These are phyloP conservation scores for Meriones psammophilus DNA, from an alignment of 2,797 vertebrate genomes.

Conservation along the genomic window DNA sequence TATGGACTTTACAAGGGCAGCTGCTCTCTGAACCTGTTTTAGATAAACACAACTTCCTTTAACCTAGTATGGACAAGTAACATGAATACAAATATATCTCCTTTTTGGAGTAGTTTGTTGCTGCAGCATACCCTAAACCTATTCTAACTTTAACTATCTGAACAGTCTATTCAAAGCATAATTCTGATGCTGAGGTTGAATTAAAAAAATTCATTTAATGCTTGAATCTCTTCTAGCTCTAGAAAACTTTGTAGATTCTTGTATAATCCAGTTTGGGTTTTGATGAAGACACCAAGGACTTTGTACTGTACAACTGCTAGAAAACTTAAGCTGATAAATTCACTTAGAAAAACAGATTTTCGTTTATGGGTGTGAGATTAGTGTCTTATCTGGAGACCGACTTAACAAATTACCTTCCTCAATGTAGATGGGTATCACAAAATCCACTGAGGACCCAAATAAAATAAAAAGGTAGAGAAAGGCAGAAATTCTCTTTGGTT, in stretches of 20 bases:
- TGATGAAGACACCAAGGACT: not conserved
- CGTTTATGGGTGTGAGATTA: not conserved
- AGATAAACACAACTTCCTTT: not conserved
- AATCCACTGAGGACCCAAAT: not conserved
- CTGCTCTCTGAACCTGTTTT: not conserved
- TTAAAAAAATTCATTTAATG: not conserved
- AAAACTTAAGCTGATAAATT: conserved; percentile 21
- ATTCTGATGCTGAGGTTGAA: not conserved
- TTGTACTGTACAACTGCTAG: not conserved
- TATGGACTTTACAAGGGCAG: not conserved
- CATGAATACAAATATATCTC: not conserved
- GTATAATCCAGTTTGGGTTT: conserved; percentile 45
- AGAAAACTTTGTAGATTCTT: conserved; percentile 44
- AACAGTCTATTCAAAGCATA: not conserved
- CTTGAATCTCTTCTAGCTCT: not conserved
- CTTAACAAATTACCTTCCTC: not conserved
- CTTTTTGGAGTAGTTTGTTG: not conserved
- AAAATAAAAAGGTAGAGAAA: not conserved
- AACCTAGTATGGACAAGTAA: not conserved
- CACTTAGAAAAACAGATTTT: conserved; percentile 41
- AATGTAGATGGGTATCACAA: not conserved
- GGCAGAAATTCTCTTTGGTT: not conserved
- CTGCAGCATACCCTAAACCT: too few relatives aligned
- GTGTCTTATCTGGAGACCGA: not conserved
- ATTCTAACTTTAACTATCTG: not conserved